Evolutionary conservation across 1,140 invertebrate species (phyloP), one percentile per base, ranked within the genome.

Genomic region (Epicauta chinensis): DNA sequence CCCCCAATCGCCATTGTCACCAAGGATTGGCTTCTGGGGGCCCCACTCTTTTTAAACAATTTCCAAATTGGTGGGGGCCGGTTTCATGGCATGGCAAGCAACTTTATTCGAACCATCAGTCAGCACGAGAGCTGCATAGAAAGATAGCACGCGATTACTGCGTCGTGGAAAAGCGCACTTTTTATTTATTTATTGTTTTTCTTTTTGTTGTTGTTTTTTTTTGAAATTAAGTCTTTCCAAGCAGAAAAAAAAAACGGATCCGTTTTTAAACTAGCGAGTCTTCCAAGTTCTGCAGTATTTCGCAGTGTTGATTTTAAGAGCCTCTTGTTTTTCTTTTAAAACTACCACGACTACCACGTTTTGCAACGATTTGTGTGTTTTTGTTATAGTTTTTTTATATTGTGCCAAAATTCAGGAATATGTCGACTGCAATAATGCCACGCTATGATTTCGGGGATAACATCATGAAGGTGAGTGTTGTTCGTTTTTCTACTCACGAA

Each of bases 401-500:
- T 37, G 32, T 34, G 32, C 32, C 34, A 45, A 56, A 52, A 55
- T 50, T 23, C 16, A 60, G 62, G 57, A 67, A 58, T 54, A 70
- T 70, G 68, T 70, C 68, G 56, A 70, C 68, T 23, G 66, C 68
- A 31, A 66, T 68, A 45, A 70, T 70, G 68, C 60, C 62, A 30
- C 65, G 67, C 52, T 70, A 65, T 53, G 68, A 70, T 39, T 70
- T 70, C 47, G 65, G 66, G 54, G 66, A 68, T 48, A 66, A 63
- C 56, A 56, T 70, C 34, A 56, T 68, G 14, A 70, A 70, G 66
- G 68, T 70, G 66, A 50, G 15, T 51, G n/a, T n/a, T n/a, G n/a
- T n/a, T n/a, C n/a, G n/a, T n/a, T n/a, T 36, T 36, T 36, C n/a
- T 13, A 13, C 14, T 32, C n/a, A 7, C 31, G 31, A 7, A 7